phyloP scores from a whole-genome alignment of 1,140 invertebrate species.

The Zophobas morio region DNA sequence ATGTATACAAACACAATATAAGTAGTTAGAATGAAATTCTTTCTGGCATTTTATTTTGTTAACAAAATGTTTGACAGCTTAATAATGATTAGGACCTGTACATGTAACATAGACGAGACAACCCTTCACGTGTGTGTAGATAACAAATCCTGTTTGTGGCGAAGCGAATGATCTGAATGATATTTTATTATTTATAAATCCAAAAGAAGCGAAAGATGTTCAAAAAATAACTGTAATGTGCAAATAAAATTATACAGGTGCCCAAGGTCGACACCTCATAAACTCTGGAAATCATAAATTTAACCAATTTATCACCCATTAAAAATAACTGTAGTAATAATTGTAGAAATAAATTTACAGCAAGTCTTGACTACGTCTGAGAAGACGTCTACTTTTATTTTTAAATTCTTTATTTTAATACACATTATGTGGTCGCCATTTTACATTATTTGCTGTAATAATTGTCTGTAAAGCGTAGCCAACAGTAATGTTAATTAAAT shows the following conservation, averaged over 20 bases:
- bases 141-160: constrained; percentile 6
- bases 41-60: constrained; percentile 27
- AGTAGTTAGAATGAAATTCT: constrained; percentile 7
- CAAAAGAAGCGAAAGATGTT: constrained; percentile 21
- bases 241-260: constrained; percentile 7
- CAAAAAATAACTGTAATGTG: constrained; percentile 43
- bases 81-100: constrained; percentile 4
- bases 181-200: constrained; percentile 18
- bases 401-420: too few species aligned
- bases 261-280: constrained; percentile 1
- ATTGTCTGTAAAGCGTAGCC: too few species aligned
- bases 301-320: constrained; percentile 1
- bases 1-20: constrained; percentile 24
- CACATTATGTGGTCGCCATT: too few species aligned
- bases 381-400: too few species aligned
- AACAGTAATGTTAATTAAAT: too few species aligned
- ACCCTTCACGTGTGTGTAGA: background rate
- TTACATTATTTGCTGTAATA: too few species aligned
- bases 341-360: background rate
- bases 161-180: constrained; percentile 18
- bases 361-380: too few species aligned
- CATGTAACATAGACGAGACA: background rate
- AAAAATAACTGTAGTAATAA: background rate
- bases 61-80: constrained; percentile 19
- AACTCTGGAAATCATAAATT: constrained; percentile 15